phyloP scores from a whole-genome alignment of 1,140 invertebrate genomes.

The Tetramorium simillimum region DNA sequence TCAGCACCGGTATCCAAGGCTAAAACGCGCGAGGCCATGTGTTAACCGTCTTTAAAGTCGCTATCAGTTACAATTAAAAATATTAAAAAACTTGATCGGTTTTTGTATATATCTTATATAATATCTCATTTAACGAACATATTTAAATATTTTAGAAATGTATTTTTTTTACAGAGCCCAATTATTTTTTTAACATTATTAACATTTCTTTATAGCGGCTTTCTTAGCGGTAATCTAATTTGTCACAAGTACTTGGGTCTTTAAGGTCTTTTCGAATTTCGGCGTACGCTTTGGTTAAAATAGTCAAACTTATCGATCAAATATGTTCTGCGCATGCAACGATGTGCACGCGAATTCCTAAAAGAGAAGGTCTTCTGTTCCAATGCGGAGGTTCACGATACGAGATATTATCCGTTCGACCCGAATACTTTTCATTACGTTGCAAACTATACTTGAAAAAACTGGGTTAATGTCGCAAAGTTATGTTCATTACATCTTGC shows the following conservation, averaged over 20 bases:
- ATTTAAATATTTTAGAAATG: not conserved
- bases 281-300: not conserved
- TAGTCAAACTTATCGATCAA: slow-evolving; percentile 12
- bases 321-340: slow-evolving; percentile 13
- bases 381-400: not conserved
- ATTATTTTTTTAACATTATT: not conserved
- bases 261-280: slow-evolving; percentile 8
- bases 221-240: not conserved
- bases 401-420: not conserved
- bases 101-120: not conserved
- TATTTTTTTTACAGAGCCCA: not conserved
- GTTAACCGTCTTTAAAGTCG: not conserved
- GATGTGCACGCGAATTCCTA: slow-evolving; percentile 17
- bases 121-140: not conserved
- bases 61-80: not conserved
- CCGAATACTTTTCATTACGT: not conserved
- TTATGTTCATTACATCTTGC: not conserved
- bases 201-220: not conserved
- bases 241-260: not conserved
- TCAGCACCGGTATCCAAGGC: not conserved
- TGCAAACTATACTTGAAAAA: not conserved
- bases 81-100: not conserved
- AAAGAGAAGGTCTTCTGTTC: not conserved
- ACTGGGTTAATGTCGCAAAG: slow-evolving; percentile 35
- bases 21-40: not conserved